phyloP scores from a whole-genome alignment of 1,140 invertebrate species.

The Papilio machaon region DNA sequence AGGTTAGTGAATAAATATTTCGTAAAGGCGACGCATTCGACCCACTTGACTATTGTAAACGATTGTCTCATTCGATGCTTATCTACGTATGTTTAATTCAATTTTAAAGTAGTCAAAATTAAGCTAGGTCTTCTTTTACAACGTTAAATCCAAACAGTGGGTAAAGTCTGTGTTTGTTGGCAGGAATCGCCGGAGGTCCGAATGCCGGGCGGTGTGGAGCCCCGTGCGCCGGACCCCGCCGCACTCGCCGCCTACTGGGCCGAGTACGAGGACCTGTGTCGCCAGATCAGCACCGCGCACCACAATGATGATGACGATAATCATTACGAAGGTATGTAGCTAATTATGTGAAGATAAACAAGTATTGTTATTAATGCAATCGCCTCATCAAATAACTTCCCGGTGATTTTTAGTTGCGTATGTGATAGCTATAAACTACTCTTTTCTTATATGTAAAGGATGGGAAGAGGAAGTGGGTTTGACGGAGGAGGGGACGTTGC shows the following conservation, averaged over 20 bases:
- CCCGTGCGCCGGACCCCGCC: slow-evolving; percentile 71
- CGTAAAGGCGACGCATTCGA: slow-evolving; percentile 30
- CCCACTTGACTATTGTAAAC: slow-evolving; percentile 29
- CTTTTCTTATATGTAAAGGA: no score
- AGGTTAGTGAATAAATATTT: slow-evolving; percentile 26
- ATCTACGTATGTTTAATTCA: slow-evolving; percentile 22
- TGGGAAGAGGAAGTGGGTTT: no score
- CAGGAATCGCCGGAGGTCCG: slow-evolving; percentile 74
- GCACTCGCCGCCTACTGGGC: slow-evolving; percentile 80
- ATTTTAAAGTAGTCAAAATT: neutral
- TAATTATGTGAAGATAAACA: neutral
- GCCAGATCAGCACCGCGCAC: slow-evolving; percentile 65
- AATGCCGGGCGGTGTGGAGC: slow-evolving; percentile 67
- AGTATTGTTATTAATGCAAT: no score
- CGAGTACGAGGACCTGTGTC: slow-evolving; percentile 77
- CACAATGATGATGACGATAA: slow-evolving; percentile 73
- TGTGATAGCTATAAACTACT: no score
- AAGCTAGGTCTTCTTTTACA: no score
- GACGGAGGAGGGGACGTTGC: no score
- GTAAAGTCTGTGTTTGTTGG: neutral
- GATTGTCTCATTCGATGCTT: slow-evolving; percentile 29
- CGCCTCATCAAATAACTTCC: no score
- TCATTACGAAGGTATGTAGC: slow-evolving; percentile 72
- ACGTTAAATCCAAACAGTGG: neutral
- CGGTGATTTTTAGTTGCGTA: no score